These are phyloP conservation scores for Malthinus flaveolus DNA, from an alignment of 2,888 invertebrate genomes.

Conservation along the genomic window DNA sequence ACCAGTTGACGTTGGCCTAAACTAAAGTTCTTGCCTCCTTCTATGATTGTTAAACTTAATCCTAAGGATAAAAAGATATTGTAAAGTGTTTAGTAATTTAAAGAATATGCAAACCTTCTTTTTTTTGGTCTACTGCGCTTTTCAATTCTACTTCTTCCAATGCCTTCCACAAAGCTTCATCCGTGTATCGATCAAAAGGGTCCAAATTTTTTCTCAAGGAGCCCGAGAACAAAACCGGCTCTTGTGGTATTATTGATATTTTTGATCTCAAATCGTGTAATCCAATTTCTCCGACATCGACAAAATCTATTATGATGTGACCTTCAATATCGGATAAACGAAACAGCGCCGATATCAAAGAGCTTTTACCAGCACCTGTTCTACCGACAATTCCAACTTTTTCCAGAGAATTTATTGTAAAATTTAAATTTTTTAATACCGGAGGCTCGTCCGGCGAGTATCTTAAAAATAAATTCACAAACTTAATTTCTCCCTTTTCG, in stretches of 20 bases:
- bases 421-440: conserved; percentile 69
- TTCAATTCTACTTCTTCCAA: conserved; percentile 75
- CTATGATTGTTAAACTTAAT: conserved; percentile 66
- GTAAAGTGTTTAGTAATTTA: neutral
- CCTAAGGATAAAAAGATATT: conserved; percentile 51
- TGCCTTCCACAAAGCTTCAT: conserved; percentile 74
- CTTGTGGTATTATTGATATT: conserved; percentile 71
- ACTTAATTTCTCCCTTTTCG: conserved; percentile 60
- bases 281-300: conserved; percentile 70
- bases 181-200: conserved; percentile 73
- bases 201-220: conserved; percentile 81
- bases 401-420: conserved; percentile 60
- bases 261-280: conserved; percentile 75
- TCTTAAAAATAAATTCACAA: conserved; percentile 63
- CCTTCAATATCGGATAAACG: conserved; percentile 79
- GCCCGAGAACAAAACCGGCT: conserved; percentile 66
- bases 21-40: conserved; percentile 84
- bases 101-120: conserved; percentile 46
- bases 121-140: conserved; percentile 65
- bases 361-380: conserved; percentile 67
- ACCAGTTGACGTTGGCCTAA: conserved; percentile 86
- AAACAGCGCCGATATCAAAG: conserved; percentile 80
- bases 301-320: conserved; percentile 72
- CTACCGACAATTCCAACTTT: conserved; percentile 1
- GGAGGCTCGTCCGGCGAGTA: conserved; percentile 66